These are phyloP conservation scores for Solenodon paradoxus DNA, from an alignment of 2,113 vertebrate genomes.

Conservation along the genomic window DNA sequence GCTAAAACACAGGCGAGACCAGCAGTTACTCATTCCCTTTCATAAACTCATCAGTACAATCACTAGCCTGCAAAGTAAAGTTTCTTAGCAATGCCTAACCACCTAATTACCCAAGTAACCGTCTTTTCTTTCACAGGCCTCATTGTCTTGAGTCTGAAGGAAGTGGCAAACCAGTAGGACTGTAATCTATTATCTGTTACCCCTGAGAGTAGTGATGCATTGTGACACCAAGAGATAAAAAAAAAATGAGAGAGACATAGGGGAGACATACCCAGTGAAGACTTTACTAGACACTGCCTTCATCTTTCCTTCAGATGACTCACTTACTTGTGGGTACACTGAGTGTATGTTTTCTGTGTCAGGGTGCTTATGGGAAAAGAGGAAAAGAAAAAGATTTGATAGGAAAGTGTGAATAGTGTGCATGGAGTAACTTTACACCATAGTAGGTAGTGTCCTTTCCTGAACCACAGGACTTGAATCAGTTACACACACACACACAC, in stretches of 20 bases:
- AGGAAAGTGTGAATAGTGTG: neutral
- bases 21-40: conserved; percentile 72
- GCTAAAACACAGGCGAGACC: neutral
- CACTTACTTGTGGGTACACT: neutral
- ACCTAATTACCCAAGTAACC: conserved; percentile 84
- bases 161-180: conserved; percentile 80
- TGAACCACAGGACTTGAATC: neutral
- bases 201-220: conserved; percentile 34
- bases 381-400: neutral
- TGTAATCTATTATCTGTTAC: conserved; percentile 74
- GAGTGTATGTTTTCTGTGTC: neutral
- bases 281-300: neutral
- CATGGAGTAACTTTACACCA: neutral
- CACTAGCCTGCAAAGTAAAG: conserved; percentile 56
- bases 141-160: conserved; percentile 77
- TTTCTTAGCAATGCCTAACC: conserved; percentile 75
- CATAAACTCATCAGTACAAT: conserved; percentile 56
- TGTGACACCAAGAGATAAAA: conserved; percentile 58
- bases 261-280: neutral
- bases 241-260: conserved; percentile 52
- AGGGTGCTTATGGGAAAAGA: neutral
- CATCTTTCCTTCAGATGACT: conserved; percentile 9
- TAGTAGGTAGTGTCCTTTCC: neutral
- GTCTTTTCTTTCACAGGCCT: conserved; percentile 70
- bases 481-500: neutral